Percentiles rank a stretch among this genome's conserved stretches.
Conservation (phyloP, 2,797 vertebrate species). For the Tolypeutes matacus region DNA sequence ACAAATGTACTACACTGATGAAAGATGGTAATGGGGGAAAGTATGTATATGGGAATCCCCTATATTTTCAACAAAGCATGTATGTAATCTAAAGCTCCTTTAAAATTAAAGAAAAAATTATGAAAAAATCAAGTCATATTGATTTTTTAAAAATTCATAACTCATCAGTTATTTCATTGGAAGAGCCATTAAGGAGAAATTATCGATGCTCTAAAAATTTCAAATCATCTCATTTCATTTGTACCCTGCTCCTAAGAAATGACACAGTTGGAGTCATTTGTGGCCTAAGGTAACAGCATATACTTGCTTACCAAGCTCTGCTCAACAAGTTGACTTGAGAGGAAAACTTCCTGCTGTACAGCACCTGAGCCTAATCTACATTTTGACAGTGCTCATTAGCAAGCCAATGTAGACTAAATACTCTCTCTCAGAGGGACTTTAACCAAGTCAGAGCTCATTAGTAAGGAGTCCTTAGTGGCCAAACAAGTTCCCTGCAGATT, state of each 20-base stretch:
- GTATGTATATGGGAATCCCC: too few relatives aligned
- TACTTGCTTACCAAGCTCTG: slow-evolving; percentile 5
- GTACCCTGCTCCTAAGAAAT: background rate
- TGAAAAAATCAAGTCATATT: slow-evolving; percentile 4
- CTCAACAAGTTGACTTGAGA: slow-evolving; percentile 26
- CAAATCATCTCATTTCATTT: background rate
- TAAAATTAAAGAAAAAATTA: too few relatives aligned
- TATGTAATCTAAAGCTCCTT: too few relatives aligned
- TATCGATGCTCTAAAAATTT: background rate
- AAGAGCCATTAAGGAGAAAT: background rate
- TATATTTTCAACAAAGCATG: too few relatives aligned
- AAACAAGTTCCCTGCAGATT: slow-evolving; percentile 60
- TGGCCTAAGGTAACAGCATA: background rate
- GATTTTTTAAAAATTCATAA: background rate
- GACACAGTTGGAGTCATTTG: background rate
- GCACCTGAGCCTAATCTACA: slow-evolving; percentile 70
- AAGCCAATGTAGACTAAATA: slow-evolving; percentile 72
- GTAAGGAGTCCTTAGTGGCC: slow-evolving; percentile 59
- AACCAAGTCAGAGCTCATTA: slow-evolving; percentile 75
- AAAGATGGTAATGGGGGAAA: too few relatives aligned
- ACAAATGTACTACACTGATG: too few relatives aligned
- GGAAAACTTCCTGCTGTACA: slow-evolving; percentile 35
- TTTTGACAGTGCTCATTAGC: slow-evolving; percentile 77
- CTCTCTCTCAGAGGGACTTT: slow-evolving; percentile 63
- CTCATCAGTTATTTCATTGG: background rate